Conservation (phyloP, 1,140 invertebrate genomes). For the Monochamus saltuarius region DNA sequence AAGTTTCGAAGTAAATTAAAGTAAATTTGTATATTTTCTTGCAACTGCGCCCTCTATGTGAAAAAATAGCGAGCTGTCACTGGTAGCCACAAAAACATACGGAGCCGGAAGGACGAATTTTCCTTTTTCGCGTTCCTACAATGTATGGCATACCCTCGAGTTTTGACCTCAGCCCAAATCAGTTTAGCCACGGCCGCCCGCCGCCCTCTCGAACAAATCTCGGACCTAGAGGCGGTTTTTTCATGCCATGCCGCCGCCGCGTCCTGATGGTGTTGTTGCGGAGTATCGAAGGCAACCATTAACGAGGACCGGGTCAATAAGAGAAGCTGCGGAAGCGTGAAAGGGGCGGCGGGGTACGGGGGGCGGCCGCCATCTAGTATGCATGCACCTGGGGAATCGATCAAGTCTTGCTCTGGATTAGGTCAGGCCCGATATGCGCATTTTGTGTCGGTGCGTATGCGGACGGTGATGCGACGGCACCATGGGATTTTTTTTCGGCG, state of each 20-base stretch:
- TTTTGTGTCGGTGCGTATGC: constrained; percentile 15
- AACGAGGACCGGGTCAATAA: constrained; percentile 37
- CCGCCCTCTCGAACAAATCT: neutral
- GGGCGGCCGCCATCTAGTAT: constrained; percentile 23
- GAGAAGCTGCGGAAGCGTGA: constrained; percentile 37
- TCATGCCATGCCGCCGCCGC: neutral
- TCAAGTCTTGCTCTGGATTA: constrained; percentile 38
- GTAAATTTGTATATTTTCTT: too few species aligned
- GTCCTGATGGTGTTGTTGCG: constrained; percentile 13
- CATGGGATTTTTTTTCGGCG: neutral
- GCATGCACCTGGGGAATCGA: constrained; percentile 40
- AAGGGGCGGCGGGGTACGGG: constrained; percentile 6
- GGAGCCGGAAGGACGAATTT: too few species aligned
- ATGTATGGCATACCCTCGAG: too few species aligned
- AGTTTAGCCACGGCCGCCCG: too few species aligned
- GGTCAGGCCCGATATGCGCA: constrained; percentile 37
- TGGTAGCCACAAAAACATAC: too few species aligned
- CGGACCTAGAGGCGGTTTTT: neutral
- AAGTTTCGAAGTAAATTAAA: too few species aligned
- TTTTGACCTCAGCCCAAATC: too few species aligned
- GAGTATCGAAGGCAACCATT: constrained; percentile 32
- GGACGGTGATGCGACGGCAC: neutral
- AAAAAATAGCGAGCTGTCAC: too few species aligned
- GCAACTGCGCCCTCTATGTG: too few species aligned
- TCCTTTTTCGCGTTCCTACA: too few species aligned